phyloP scores from a whole-genome alignment of 2,113 vertebrate genomes.

The Osmerus eperlanus region DNA sequence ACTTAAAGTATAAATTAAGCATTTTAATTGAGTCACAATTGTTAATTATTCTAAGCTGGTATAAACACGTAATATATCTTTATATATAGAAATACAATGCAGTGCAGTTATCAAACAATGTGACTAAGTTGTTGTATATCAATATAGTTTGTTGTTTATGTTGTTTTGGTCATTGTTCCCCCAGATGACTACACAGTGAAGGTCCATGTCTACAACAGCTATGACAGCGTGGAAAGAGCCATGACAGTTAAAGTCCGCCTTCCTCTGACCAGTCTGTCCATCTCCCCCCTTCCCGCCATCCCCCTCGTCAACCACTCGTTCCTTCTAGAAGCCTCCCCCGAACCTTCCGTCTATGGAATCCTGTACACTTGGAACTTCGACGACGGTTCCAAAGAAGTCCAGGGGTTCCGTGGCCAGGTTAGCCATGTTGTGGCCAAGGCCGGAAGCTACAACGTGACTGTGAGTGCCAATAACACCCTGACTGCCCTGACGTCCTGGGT shows the following conservation, averaged over 20 bases:
- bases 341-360: slow-evolving; percentile 47
- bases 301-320: slow-evolving; percentile 47
- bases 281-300: slow-evolving; percentile 43
- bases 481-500: slow-evolving; percentile 47
- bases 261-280: slow-evolving; percentile 50
- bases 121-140: no score
- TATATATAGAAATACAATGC: neutral
- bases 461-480: slow-evolving; percentile 64
- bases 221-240: slow-evolving; percentile 38
- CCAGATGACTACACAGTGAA: slow-evolving; percentile 66
- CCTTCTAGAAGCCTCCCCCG: slow-evolving; percentile 51
- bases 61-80: neutral
- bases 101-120: no score
- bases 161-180: slow-evolving; percentile 14
- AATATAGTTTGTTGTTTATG: neutral
- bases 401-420: slow-evolving; percentile 32
- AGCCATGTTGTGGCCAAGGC: slow-evolving; percentile 48
- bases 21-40: no score
- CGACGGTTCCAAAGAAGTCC: slow-evolving; percentile 51
- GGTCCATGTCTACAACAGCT: slow-evolving; percentile 58
- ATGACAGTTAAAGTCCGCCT: slow-evolving; percentile 49
- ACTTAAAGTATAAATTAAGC: no score
- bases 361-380: slow-evolving; percentile 70
- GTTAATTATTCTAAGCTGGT: neutral
- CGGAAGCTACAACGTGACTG: slow-evolving; percentile 67